A percentile compares a stretch with the other conserved stretches of the same genome.
Conservation (phyloP, 1,140 invertebrate genomes). For the Drosophila jambulina region DNA sequence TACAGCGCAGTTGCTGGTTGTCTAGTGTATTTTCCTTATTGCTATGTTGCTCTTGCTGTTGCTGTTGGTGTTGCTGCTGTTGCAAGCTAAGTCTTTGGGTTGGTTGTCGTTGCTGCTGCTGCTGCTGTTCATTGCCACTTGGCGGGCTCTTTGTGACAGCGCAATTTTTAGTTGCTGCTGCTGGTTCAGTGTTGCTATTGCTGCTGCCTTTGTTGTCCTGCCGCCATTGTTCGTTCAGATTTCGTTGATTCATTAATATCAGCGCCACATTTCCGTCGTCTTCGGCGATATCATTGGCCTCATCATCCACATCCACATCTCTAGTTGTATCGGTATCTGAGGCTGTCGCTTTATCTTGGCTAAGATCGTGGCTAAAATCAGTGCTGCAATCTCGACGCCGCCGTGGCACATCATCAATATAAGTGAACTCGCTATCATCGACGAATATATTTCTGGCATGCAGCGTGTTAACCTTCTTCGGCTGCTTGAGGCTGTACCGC, state of each 20-base stretch:
- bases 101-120: conserved; percentile 66
- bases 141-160: conserved; percentile 76
- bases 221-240: conserved; percentile 78
- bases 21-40: conserved; percentile 81
- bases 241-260: conserved; percentile 83
- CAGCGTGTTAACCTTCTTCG: conserved; percentile 71
- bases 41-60: conserved; percentile 69
- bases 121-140: conserved; percentile 77
- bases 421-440: conserved; percentile 79
- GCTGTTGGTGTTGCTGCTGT: conserved; percentile 56
- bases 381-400: conserved; percentile 66
- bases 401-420: conserved; percentile 81
- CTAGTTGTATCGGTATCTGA: conserved; percentile 37
- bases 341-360: conserved; percentile 25
- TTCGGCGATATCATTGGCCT: conserved; percentile 63
- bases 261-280: conserved; percentile 79
- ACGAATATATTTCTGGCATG: conserved; percentile 81
- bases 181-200: conserved; percentile 32
- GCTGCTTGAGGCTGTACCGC: conserved; percentile 76
- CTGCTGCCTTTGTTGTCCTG: conserved; percentile 79
- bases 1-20: conserved; percentile 72
- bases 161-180: conserved; percentile 70
- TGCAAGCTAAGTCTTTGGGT: conserved; percentile 84
- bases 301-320: conserved; percentile 28
- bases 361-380: conserved; percentile 67